phyloP scores from a whole-genome alignment of 1,140 invertebrate species.

The Bombus vancouverensis region DNA sequence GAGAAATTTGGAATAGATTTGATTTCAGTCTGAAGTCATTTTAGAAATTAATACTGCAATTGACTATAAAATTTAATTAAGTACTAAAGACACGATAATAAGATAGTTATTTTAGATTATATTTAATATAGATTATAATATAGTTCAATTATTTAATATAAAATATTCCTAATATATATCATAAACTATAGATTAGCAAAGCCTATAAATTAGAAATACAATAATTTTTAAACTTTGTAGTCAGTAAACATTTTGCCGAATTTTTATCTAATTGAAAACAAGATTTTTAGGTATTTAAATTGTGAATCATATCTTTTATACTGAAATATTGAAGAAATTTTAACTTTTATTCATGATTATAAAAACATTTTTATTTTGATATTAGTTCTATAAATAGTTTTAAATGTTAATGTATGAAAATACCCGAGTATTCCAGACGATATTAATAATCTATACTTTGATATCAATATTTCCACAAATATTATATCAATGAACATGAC shows the following conservation, averaged over 20 bases:
- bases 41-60: not conserved
- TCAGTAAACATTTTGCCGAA: slow-evolving; percentile 16
- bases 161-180: not conserved
- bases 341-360: slow-evolving; percentile 68
- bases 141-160: not conserved
- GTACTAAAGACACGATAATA: not conserved
- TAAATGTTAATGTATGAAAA: slow-evolving; percentile 55
- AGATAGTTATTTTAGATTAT: not conserved
- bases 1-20: not conserved
- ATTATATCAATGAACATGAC: slow-evolving; percentile 29
- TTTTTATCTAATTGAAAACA: slow-evolving; percentile 38
- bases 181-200: not conserved
- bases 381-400: slow-evolving; percentile 62
- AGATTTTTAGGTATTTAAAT: slow-evolving; percentile 48
- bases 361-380: slow-evolving; percentile 67
- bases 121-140: not conserved
- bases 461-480: slow-evolving; percentile 62
- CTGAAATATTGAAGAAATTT: slow-evolving; percentile 63
- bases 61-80: not conserved
- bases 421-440: slow-evolving; percentile 58
- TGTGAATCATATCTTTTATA: slow-evolving; percentile 61
- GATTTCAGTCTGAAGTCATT: not conserved
- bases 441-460: slow-evolving; percentile 58
- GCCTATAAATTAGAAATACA: not conserved
- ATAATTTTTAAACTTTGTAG: not conserved